Percentiles rank a stretch among this genome's conserved stretches.
These are phyloP conservation scores for Tamandua tetradactyla DNA, from an alignment of 2,797 vertebrate species.

Conservation along the genomic window DNA sequence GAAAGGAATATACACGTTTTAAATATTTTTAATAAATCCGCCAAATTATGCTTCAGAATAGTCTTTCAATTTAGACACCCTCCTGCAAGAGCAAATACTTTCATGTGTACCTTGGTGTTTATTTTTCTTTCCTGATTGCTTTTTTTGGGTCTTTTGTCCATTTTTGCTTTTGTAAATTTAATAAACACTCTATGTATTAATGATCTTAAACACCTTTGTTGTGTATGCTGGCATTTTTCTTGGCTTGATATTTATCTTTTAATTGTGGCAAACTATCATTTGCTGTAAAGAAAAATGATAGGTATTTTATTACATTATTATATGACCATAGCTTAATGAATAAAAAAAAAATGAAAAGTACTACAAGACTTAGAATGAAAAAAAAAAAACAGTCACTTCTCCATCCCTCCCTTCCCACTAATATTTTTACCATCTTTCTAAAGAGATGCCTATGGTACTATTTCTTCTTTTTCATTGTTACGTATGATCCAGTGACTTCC, in stretches of 20 bases:
- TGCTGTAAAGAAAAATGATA: neutral
- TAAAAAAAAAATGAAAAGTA: neutral
- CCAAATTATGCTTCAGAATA: neutral
- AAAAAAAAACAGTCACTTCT: neutral
- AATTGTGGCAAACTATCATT: neutral
- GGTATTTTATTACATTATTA: slow-evolving; percentile 9
- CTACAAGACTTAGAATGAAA: neutral
- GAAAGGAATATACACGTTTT: neutral
- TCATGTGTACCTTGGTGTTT: neutral
- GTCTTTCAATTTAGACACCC: neutral
- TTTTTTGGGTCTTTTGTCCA: neutral
- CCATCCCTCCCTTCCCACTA: neutral
- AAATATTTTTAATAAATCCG: neutral
- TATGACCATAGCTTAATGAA: neutral
- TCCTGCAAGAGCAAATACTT: neutral
- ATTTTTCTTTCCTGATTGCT: neutral
- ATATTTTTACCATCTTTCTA: neutral
- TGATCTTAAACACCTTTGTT: neutral
- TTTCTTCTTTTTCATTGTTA: neutral
- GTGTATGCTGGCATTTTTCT: neutral
- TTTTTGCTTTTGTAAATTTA: neutral
- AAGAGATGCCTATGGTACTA: neutral
- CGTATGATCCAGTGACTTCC: neutral
- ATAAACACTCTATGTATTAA: neutral
- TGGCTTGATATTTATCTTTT: neutral